phyloP scores from a whole-genome alignment of 1,140 invertebrate genomes.

The Onthophagus taurus region DNA sequence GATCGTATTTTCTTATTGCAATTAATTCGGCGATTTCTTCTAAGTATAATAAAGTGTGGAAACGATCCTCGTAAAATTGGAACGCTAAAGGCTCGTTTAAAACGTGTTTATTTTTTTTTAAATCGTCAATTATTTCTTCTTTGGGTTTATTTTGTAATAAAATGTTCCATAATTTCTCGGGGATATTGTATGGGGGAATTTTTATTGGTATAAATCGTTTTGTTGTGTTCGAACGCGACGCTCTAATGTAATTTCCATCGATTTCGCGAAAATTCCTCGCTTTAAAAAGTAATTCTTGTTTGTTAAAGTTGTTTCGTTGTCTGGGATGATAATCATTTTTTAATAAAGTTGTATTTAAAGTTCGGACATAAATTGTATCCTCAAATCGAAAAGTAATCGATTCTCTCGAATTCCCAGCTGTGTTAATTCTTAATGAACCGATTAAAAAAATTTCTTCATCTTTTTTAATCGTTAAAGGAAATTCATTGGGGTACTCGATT shows the following conservation, averaged over 20 bases:
- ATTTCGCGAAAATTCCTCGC: background rate
- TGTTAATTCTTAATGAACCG: constrained; percentile 43
- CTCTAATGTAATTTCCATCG: constrained; percentile 39
- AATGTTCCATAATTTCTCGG: constrained; percentile 44
- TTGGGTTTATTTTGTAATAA: constrained; percentile 26
- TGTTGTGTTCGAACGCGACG: no score
- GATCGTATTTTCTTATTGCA: constrained; percentile 59
- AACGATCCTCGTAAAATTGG: constrained; percentile 52
- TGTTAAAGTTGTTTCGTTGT: no score
- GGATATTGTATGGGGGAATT: constrained; percentile 46
- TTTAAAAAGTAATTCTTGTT: background rate
- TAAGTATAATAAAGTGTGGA: constrained; percentile 62
- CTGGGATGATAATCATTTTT: background rate
- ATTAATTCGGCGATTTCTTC: constrained; percentile 64
- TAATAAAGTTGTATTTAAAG: background rate
- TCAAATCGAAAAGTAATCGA: constrained; percentile 22
- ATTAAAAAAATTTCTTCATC: constrained; percentile 30
- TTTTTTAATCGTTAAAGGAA: constrained; percentile 31
- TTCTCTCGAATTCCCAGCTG: constrained; percentile 49
- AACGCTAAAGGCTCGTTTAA: constrained; percentile 41
- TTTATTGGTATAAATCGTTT: constrained; percentile 45
- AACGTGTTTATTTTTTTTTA: constrained; percentile 40
- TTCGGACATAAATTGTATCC: background rate
- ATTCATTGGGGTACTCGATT: constrained; percentile 28
- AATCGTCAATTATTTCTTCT: constrained; percentile 33